Base-by-base conservation (phyloP, 1,140 invertebrate genomes). In the Drosophila arizonae region DNA sequence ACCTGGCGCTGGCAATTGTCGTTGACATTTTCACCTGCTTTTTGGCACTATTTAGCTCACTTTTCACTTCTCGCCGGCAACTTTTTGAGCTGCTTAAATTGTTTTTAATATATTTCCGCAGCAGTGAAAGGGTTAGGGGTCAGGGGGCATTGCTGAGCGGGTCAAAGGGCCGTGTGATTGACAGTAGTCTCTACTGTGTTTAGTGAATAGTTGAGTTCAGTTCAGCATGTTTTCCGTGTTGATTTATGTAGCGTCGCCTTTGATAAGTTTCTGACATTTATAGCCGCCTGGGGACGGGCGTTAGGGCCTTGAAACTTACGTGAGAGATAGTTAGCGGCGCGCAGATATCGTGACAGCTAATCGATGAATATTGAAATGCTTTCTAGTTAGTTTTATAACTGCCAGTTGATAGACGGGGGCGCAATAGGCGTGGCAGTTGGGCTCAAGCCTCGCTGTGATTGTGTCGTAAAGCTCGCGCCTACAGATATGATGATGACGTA, bases 11-110 rank as follows among this genome's bases (percentile, higher is more conserved):
- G 79, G 80, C 82, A 88, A 87, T 87, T 86, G 84, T 79, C 76
- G 84, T 82, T 87, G 82, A 82, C 79, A 88, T 85, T 85, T 77
- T 85, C 81, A 77, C 80, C 77, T 85, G 80, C 66, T 79, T 64
- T 66, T 72, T 60, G 65, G 65, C 33, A 56, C 66, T 51, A 52
- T 60, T 63, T 41, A 15, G 21, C 30, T 55, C 52, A 55, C 52
- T 55, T 69, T 63, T 63, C 45, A 39, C 62, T 56, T 54, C 33
- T 26, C 39, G 11, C 56, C 28, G 33, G 48, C 39, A 51, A 50
- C 46, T 70, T 69, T 70, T 30, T 26, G 66, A 84, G 72, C 66
- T 64, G 79, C 62, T 82, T 79, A 77, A 86, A 86, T 87, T 79
- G 84, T 79, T 82, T 88, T 86, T 76, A 87, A 86, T 82, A 84